Evolutionary conservation across 2,888 invertebrate genomes (phyloP), one percentile per base, ranked within the genome.

Genomic region (Nomada fabriciana): DNA sequence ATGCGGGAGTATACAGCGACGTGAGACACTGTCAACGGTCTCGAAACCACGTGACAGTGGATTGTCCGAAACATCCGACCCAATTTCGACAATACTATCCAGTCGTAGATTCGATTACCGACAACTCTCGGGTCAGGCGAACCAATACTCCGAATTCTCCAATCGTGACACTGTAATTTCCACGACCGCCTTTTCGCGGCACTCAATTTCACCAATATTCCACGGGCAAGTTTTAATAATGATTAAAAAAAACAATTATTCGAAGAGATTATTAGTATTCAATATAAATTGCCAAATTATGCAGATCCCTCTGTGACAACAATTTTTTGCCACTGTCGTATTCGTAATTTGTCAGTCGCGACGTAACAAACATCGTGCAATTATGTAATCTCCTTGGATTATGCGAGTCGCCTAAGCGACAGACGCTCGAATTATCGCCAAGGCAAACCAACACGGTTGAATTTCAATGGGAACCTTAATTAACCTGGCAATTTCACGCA

Each of bases 381-480:
- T 15, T 47, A 15, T 47, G 15, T 47, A 15, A 53, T 52, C 43
- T 71, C 36, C 74, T 72, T 50, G 67, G 59, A 64, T 84, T 70
- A 63, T 64, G 53, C 79, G 60, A 68, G 70, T 70, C 72, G 67
- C 20, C 47, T 47, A 13, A n/a, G 60, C 69, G 43, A 10, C 55
- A 67, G 50, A 50, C 59, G 57, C 79, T 77, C 70, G 5, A 65
- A 60, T 50, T 20, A 20, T 9, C 75, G 47, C 53, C 47, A n/a
- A 70, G 68, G 55, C 70, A 70, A 65, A 20, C 63, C 63, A 59
- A 20, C 50, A 63, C 70, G 80, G 80, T 78, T 84, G 80, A 88
- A 88, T 89, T 86, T 88, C 83, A 86, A 89, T 82, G 80, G 78
- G 82, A 75, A 69, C 77, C 79, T 84, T 86, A 91, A 91, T 91